Conservation (phyloP, 2,113 vertebrate genomes). For the Chloebia gouldiae region DNA sequence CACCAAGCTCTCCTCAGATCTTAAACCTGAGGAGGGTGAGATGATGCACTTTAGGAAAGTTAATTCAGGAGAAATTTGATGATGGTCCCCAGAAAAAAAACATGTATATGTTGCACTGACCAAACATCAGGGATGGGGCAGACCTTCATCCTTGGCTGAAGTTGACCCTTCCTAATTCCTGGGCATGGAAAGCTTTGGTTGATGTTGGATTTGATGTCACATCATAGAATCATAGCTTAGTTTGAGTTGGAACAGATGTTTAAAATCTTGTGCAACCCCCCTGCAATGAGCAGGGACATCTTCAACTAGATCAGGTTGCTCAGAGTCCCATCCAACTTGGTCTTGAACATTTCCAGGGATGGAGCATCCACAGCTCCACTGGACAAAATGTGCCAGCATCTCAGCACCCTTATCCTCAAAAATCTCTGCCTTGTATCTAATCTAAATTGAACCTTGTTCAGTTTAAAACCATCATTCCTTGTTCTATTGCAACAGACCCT, state of each 20-base stretch:
- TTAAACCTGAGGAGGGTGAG: background rate
- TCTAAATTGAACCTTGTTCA: background rate
- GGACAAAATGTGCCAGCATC: background rate
- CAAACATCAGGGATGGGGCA: background rate
- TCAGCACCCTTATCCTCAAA: background rate
- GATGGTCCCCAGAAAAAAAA: background rate
- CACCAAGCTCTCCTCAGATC: background rate
- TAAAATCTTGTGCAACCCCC: background rate
- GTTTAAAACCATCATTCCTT: background rate
- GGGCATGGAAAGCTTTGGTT: background rate
- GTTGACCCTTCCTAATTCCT: background rate
- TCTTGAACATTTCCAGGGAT: background rate
- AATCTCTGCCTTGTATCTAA: background rate
- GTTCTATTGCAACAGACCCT: background rate
- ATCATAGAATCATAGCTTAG: background rate
- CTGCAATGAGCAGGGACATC: background rate
- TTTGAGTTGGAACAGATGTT: background rate
- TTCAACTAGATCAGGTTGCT: background rate
- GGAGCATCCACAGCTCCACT: background rate
- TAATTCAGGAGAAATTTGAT: background rate
- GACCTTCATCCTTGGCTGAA: background rate
- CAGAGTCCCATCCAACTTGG: rapidly evolving
- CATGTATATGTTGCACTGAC: background rate
- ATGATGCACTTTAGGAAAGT: background rate
- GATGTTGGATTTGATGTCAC: background rate